These are phyloP conservation scores for Halictus quadricinctus DNA, from an alignment of 2,888 invertebrate species.

Conservation along the genomic window DNA sequence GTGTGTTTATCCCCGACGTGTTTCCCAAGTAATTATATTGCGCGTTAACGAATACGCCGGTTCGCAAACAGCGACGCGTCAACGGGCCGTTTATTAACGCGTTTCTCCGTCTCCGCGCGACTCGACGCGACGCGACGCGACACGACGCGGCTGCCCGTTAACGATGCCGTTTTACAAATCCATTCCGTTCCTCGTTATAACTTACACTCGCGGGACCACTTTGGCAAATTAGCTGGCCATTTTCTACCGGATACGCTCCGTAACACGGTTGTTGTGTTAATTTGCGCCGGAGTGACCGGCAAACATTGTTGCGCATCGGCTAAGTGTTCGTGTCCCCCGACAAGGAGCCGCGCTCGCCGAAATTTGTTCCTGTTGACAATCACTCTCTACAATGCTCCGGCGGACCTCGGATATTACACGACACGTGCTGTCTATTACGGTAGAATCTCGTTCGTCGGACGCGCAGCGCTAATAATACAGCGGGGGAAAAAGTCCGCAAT, in stretches of 20 bases:
- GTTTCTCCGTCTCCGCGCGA: constrained; percentile 14
- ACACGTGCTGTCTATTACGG: neutral
- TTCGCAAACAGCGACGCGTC: constrained; percentile 37
- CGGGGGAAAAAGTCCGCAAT: too few species aligned
- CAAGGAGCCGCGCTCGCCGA: neutral
- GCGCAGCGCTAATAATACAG: too few species aligned
- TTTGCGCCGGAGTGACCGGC: neutral
- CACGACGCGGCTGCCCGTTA: constrained; percentile 12
- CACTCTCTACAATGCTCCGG: neutral
- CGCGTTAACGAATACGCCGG: constrained; percentile 45
- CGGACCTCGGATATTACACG: neutral
- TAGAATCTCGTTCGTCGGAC: neutral
- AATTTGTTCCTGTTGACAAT: neutral
- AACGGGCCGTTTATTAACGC: constrained; percentile 41
- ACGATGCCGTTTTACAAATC: constrained; percentile 40
- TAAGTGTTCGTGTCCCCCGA: neutral
- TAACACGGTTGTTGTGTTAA: neutral
- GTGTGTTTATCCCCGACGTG: constrained; percentile 24
- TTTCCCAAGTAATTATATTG: constrained; percentile 53
- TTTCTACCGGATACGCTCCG: neutral
- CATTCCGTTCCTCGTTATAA: constrained; percentile 35
- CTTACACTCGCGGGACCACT: constrained; percentile 29
- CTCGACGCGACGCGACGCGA: too few species aligned
- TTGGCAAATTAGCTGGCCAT: constrained; percentile 31
- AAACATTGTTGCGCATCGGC: neutral